These are phyloP conservation scores for Crossocerus cetratus DNA, from an alignment of 2,888 invertebrate species.

Conservation along the genomic window DNA sequence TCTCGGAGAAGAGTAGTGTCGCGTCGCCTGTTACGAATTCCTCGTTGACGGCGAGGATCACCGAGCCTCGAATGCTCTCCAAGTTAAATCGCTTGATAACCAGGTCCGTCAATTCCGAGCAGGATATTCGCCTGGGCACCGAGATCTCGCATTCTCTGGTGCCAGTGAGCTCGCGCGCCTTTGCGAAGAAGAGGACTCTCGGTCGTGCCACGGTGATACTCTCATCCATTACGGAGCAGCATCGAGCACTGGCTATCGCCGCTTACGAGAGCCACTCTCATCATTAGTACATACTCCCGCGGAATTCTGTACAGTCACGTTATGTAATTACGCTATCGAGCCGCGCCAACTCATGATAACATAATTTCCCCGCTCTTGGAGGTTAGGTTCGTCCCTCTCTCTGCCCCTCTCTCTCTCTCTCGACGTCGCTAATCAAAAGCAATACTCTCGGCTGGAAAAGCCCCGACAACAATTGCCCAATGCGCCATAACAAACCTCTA, in stretches of 20 bases:
- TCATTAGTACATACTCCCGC: neutral
- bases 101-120: slow-evolving; percentile 80
- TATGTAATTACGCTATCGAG: slow-evolving; percentile 41
- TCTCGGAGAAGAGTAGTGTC: slow-evolving; percentile 80
- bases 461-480: no score
- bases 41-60: slow-evolving; percentile 91
- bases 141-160: slow-evolving; percentile 79
- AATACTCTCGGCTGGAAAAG: no score
- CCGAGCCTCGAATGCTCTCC: slow-evolving; percentile 82
- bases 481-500: no score
- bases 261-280: no score
- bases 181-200: slow-evolving; percentile 92
- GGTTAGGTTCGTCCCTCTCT: slow-evolving; percentile 45
- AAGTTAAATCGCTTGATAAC: slow-evolving; percentile 83
- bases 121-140: slow-evolving; percentile 79
- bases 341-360: neutral
- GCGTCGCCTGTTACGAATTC: slow-evolving; percentile 81
- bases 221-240: slow-evolving; percentile 36
- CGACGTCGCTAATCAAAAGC: no score
- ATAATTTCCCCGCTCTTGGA: neutral
- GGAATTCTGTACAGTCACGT: slow-evolving; percentile 16
- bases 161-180: slow-evolving; percentile 90
- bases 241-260: neutral
- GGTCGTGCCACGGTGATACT: slow-evolving; percentile 70
- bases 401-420: no score